Percentiles rank a stretch among this genome's conserved stretches.
Conservation (phyloP, 2,888 invertebrate species). For the Andrena trimmerana region DNA sequence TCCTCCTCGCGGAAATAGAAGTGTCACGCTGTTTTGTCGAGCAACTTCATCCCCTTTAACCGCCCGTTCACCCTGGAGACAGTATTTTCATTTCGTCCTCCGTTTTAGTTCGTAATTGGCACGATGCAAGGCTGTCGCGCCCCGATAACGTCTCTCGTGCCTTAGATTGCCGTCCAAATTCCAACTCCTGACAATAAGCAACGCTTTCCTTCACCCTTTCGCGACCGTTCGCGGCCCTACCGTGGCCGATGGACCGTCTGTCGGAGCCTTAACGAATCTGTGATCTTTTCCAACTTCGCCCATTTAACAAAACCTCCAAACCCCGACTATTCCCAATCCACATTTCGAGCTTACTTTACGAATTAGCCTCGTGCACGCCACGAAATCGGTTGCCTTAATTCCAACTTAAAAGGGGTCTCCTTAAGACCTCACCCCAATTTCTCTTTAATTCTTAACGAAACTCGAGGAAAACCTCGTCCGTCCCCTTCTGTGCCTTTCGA, state of each 20-base stretch:
- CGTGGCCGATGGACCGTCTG: conserved; percentile 20
- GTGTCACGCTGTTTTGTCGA: neutral
- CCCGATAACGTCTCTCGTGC: conserved; percentile 70
- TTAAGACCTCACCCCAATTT: conserved; percentile 16
- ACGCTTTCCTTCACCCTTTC: conserved; percentile 47
- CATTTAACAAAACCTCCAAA: neutral
- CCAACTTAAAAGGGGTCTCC: conserved; percentile 44
- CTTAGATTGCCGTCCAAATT: conserved; percentile 79
- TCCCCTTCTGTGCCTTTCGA: conserved; percentile 66
- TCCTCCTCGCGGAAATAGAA: neutral
- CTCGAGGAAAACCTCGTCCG: conserved; percentile 58
- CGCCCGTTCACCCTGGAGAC: neutral
- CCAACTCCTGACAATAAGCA: conserved; percentile 72
- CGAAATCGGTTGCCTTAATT: conserved; percentile 64
- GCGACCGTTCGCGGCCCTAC: conserved; percentile 30
- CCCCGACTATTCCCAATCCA: conserved; percentile 22
- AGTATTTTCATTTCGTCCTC: neutral
- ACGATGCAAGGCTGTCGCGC: conserved; percentile 72
- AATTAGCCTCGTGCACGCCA: conserved; percentile 33
- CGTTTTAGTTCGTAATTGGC: conserved; percentile 18
- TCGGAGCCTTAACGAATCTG: conserved; percentile 60
- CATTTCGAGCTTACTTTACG: conserved; percentile 51
- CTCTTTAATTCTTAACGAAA: conserved; percentile 43
- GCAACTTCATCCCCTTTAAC: neutral
- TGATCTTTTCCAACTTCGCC: conserved; percentile 48